Evolutionary conservation across 2,797 vertebrate species (phyloP).

Genomic region (Acrocephalus scirpaceus): DNA sequence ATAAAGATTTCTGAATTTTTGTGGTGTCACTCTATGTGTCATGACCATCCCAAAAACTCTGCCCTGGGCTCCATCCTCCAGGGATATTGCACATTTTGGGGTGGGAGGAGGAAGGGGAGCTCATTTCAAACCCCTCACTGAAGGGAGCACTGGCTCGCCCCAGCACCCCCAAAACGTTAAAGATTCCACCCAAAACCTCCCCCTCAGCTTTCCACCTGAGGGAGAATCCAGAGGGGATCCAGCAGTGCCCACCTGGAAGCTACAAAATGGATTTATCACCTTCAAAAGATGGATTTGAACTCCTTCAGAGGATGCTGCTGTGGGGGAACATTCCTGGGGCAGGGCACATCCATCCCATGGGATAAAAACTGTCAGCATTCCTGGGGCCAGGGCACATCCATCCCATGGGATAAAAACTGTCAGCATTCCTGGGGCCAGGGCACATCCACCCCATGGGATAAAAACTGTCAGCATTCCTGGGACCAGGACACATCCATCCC

Average conservation of each 20-base stretch:
- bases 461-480: no score
- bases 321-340: background rate
- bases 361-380: no score
- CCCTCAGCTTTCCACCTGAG: background rate
- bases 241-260: background rate
- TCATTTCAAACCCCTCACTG: background rate
- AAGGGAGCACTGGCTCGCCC: background rate
- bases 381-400: no score
- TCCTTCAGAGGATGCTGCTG: background rate
- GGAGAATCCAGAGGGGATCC: background rate
- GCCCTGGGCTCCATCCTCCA: background rate
- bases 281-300: background rate
- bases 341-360: background rate
- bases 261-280: background rate
- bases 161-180: background rate
- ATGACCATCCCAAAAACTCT: no score
- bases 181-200: background rate
- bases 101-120: background rate
- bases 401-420: no score
- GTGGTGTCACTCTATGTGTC: no score
- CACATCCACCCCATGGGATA: no score
- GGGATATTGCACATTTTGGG: background rate
- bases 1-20: no score
- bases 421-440: no score
- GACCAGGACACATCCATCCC: no score